Percentiles rank a stretch among this genome's conserved stretches.
phyloP scores from a whole-genome alignment of 92 coral and sea anemone genomes.

The Pocillopora grandis region DNA sequence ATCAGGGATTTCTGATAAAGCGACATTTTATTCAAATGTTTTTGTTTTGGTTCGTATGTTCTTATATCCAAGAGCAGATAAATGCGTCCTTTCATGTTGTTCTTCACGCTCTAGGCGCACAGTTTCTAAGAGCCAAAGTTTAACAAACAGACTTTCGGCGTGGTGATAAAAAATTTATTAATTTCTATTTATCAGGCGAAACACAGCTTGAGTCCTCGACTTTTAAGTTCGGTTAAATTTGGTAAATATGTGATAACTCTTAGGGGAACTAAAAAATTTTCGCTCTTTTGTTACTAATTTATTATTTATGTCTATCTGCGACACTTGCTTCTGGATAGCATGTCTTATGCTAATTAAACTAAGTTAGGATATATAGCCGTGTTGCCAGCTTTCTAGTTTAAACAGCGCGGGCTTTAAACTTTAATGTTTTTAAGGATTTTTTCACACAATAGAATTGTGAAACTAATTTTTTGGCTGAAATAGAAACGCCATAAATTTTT shows the following conservation, averaged over 20 bases:
- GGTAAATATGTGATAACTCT: not conserved
- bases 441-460: not conserved
- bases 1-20: not conserved
- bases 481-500: conserved; percentile 1
- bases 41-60: not conserved
- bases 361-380: not conserved
- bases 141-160: conserved; percentile 1
- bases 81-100: not conserved
- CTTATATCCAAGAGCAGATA: not conserved
- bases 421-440: not conserved
- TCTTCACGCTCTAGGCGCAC: not conserved
- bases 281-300: not conserved
- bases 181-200: not conserved
- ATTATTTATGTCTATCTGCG: conserved; percentile 13
- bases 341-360: conserved; percentile 11
- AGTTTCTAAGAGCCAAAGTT: too few relatives aligned
- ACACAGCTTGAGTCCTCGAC: conserved; percentile 1
- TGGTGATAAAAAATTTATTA: not conserved
- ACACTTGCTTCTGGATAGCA: conserved; percentile 11
- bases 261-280: conserved; percentile 1
- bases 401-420: not conserved
- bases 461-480: not conserved
- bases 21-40: not conserved
- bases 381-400: not conserved
- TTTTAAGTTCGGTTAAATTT: not conserved